Evolutionary conservation across 2,113 vertebrate genomes (phyloP), one percentile per base, ranked within the genome.

Genomic region (Nansenia antarctica): DNA sequence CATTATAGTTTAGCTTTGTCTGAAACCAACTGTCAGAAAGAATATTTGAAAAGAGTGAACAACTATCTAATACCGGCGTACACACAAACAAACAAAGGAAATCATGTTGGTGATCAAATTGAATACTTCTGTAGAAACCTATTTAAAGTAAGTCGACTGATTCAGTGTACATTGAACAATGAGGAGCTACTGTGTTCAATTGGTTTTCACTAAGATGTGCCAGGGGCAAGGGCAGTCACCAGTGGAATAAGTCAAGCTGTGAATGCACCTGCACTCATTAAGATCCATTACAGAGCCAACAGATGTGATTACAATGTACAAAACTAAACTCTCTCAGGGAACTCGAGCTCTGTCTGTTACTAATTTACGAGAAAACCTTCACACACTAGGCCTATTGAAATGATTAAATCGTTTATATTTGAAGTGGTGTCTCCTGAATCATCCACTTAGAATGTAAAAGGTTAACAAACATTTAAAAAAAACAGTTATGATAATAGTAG

Each of bases 191-290:
- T n/a, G 45, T 14, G 20, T 20, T n/a, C 20, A 9, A 49, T 49
- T 49, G n/a, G 45, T 49, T 49, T 49, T 5, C 45, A 49, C 5
- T 49, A 14, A 15, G 20, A 22, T n/a, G 45, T 49, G 45, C n/a
- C 12, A 12, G 18, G 12, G 18, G 12, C 18, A 5, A 47, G 5
- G 6, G 45, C 45, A 49, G 20, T 49, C 26, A 80, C 42, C 72
- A 72, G 63, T 62, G 79, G 78, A 82, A 82, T 66, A 86, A 71
- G 34, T 12, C 83, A 32, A 39, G 77, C 83, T 78, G 49, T 75
- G 80, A 84, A 83, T 86, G 67, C 63, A 24, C 27, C 60, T 69
- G 20, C 22, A 58, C 69, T 82, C 77, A 83, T 86, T 80, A 82
- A 66, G 67, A 72, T 74, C 30, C 42, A 65, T 80, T 79, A 76